Conservation (phyloP, 2,888 invertebrate species). For the Aelia acuminata region DNA sequence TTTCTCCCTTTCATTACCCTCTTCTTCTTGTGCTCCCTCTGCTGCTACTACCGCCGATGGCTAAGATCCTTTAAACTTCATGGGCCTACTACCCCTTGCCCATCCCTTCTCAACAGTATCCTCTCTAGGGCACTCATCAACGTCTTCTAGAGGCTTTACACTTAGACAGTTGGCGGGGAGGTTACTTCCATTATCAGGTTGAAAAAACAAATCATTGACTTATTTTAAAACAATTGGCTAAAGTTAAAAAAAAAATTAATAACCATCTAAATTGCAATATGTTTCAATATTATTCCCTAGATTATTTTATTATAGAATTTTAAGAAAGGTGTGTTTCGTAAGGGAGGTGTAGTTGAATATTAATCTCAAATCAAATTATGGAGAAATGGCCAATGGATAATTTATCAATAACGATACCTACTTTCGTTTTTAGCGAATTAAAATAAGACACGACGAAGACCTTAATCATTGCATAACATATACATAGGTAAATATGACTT, state of each 20-base stretch:
- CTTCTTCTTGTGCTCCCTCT: slow-evolving; percentile 23
- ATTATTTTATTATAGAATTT: no score
- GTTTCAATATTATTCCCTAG: no score
- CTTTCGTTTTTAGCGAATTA: not conserved
- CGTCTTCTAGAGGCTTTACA: not conserved
- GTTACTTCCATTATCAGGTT: not conserved
- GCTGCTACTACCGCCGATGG: slow-evolving; percentile 34
- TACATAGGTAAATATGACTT: no score
- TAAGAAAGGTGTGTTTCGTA: no score
- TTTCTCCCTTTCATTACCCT: slow-evolving; percentile 42
- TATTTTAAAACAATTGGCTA: no score
- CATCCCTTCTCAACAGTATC: slow-evolving; percentile 5
- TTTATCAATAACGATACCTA: no score
- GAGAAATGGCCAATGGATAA: no score
- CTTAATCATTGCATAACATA: not conserved
- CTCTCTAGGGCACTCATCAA: not conserved
- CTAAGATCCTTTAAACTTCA: not conserved
- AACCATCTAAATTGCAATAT: no score
- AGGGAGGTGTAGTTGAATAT: no score
- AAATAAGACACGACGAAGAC: not conserved
- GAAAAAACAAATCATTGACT: no score
- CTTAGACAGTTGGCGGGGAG: not conserved
- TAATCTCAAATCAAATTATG: no score
- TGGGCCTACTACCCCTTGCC: not conserved
- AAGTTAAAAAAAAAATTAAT: no score